Base-by-base conservation (phyloP, 2,797 vertebrate species). In the Dipus sagitta region DNA sequence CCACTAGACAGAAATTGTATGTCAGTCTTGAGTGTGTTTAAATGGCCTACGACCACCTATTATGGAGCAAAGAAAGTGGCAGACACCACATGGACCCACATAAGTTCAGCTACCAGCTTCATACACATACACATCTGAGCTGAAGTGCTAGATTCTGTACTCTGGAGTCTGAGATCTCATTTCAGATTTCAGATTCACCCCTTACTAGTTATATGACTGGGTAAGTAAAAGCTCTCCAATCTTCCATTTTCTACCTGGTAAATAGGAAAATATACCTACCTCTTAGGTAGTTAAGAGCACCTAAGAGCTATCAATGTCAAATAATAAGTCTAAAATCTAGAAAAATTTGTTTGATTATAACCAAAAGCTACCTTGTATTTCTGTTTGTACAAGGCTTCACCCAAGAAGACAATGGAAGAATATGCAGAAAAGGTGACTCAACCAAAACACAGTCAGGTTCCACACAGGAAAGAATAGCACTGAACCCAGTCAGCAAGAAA, bases 201-300 rank as follows among this genome's bases (percentile, higher is more conserved):
- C 79, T 94, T 74, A 93, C 80, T 92, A 91, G 28, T 62, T 60
- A 75, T 52, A 10, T 78, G 93, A 86, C 42, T 93, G 10, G 34
- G 52, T 75, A 47, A 86, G 65, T 81, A 60, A 86, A 90, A 92
- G 87, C 42, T 96, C 58, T 71, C 86, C 14, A 96, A 82, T 26
- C 21, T 92, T 88, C 67, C 94, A 18, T 94, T 90, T 89, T 76
- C 30, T 86, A 80, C 60, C 84, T 81, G 26, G 28, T 88, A 96
- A 96, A 91, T 67, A 90, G 85, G 71, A 87, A 96, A 90, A 95
- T 87, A 95, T 68, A 95, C 77, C 79, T 87, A 96, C 92, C 86
- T 91, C 74, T 87, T 15, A 85, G 28, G 32, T 93, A 89, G 93
- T 88, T 92, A 94, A 90, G 64, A 94, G 42, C 4, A 92, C 68